Base-by-base conservation (phyloP, 2,797 vertebrate species). In the Carapus acus region DNA sequence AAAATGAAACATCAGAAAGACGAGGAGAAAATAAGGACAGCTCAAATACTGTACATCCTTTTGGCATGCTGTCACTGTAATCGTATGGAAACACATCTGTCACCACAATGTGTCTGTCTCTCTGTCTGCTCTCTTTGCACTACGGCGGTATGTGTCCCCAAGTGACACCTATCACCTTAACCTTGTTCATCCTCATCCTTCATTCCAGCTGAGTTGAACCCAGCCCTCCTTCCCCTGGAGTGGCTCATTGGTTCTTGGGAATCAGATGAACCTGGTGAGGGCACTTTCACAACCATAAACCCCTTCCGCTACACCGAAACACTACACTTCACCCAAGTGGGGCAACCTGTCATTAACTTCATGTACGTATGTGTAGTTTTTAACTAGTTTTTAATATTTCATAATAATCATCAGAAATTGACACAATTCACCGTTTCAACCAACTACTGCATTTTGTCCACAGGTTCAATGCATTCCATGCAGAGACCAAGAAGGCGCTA, bases 331-430 rank as follows among this genome's bases (percentile, higher is more conserved):
- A 91, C 88, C 16, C 94, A 97, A 0, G 91, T 93, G 49, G 94
- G 96, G 39, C 94, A 97, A 65, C 93, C 96, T 6, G 85, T 94
- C 85, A 90, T 98, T 67, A 96, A 96, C 83, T 94, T 97, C 78
- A 92, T 87, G 96, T 96, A 77, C 81, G 91, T 44, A 43, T 36
- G 14, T 36, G 13, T 15, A 7, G 14, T 36, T 27, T 27, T 4
- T 27, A 9, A 27, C 9, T n/a, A n/a, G n/a, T n/a, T n/a, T n/a
- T n/a, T n/a, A n/a, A n/a, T n/a, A n/a, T n/a, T n/a, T n/a, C n/a
- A n/a, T n/a, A n/a, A n/a, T n/a, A n/a, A n/a, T n/a, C n/a, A n/a
- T n/a, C n/a, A n/a, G n/a, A n/a, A n/a, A n/a, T n/a, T n/a, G n/a
- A n/a, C n/a, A n/a, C n/a, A n/a, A n/a, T n/a, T n/a, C n/a, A n/a